Percentiles rank a stretch among this genome's conserved stretches.
phyloP scores from a whole-genome alignment of 2,797 vertebrate genomes.

The Lepilemur septentrionalis region DNA sequence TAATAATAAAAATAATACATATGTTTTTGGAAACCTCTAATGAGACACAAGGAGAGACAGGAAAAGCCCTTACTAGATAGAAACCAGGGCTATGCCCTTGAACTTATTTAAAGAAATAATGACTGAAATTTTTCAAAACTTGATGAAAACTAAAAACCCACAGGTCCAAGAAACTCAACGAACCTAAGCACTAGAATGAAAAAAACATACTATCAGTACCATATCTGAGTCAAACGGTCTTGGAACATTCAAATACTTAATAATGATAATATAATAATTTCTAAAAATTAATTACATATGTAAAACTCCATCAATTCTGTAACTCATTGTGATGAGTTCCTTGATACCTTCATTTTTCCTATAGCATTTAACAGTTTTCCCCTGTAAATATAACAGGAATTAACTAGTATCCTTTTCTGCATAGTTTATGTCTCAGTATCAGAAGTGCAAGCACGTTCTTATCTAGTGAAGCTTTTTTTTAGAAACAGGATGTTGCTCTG shows the following conservation, averaged over 20 bases:
- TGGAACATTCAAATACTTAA: not conserved
- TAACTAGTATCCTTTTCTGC: not conserved
- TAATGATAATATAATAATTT: not conserved
- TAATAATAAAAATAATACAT: not conserved
- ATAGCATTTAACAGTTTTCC: not conserved
- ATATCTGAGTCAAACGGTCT: not conserved
- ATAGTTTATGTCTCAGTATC: not conserved
- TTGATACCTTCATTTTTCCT: not conserved
- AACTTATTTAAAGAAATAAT: constrained; percentile 4
- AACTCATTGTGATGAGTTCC: not conserved
- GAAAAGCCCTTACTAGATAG: not conserved
- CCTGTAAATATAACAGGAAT: not conserved
- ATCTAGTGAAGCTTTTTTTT: not conserved
- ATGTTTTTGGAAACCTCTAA: not conserved
- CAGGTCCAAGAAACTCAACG: not conserved
- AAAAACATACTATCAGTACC: not conserved
- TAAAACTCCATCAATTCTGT: not conserved
- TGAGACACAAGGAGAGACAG: not conserved
- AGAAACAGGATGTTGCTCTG: too few species aligned
- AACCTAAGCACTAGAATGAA: not conserved
- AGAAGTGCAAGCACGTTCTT: not conserved
- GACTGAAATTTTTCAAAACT: not conserved
- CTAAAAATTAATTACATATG: not conserved
- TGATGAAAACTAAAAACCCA: not conserved
- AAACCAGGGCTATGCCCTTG: too few species aligned